Evolutionary conservation across 2,888 invertebrate species (phyloP).

Genomic region (Nesidiocoris tenuis): DNA sequence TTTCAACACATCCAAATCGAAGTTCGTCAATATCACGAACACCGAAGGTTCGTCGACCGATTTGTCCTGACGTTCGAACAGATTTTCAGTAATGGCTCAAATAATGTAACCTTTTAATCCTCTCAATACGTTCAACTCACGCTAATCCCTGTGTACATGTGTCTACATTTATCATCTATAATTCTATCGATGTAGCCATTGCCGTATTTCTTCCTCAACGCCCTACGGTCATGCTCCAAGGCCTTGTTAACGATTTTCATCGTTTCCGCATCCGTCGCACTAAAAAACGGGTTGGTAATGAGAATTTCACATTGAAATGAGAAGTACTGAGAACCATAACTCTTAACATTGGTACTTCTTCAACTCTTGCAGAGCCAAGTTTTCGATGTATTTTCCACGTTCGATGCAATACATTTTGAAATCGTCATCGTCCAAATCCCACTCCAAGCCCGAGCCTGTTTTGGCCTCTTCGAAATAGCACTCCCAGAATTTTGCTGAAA

Average conservation of each 20-base stretch:
- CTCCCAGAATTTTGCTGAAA: slow-evolving; percentile 11
- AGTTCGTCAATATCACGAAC: not conserved
- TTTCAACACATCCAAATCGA: slow-evolving; percentile 8
- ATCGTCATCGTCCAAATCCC: slow-evolving; percentile 20
- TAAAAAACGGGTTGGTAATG: not conserved
- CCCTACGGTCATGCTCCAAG: slow-evolving; percentile 7
- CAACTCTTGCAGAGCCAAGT: not conserved
- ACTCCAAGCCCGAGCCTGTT: slow-evolving; percentile 1
- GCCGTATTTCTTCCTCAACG: slow-evolving; percentile 11
- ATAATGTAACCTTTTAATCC: too few species aligned
- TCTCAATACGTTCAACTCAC: too few species aligned
- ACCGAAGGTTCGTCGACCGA: not conserved
- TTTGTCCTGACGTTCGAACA: not conserved
- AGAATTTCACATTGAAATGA: not conserved
- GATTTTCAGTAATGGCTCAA: too few species aligned
- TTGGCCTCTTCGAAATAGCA: not conserved
- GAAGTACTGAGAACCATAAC: too few species aligned
- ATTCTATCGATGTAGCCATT: slow-evolving; percentile 1
- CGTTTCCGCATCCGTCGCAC: not conserved
- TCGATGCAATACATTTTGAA: slow-evolving; percentile 19
- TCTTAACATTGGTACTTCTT: slow-evolving; percentile 1
- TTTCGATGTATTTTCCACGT: slow-evolving; percentile 2
- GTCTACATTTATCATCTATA: not conserved
- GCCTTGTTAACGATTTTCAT: not conserved
- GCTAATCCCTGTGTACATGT: not conserved